Conservation (phyloP, 2,797 vertebrate genomes). For the Sibirionetta formosa region DNA sequence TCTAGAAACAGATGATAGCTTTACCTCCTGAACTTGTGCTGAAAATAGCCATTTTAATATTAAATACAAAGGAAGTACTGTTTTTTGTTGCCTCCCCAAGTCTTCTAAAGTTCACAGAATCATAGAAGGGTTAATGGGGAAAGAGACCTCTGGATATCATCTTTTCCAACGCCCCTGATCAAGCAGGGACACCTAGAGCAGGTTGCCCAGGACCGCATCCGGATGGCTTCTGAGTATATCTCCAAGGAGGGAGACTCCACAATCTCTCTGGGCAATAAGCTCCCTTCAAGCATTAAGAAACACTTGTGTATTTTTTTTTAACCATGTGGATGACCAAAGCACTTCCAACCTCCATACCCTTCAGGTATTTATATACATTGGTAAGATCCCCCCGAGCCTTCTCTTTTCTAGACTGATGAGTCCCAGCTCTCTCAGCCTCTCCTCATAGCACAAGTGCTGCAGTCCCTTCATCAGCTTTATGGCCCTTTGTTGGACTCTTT, state of each 20-base stretch:
- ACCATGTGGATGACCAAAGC: no score
- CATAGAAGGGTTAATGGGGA: not conserved
- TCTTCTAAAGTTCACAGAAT: not conserved
- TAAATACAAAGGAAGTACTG: not conserved
- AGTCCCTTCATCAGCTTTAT: not conserved
- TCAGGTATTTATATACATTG: not conserved
- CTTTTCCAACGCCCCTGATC: not conserved
- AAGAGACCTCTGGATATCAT: not conserved
- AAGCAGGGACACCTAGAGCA: not conserved
- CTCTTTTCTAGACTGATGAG: not conserved
- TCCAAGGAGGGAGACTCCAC: not conserved
- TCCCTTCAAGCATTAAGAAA: no score
- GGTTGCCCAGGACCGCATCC: not conserved
- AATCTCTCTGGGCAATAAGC: not conserved
- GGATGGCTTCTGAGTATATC: not conserved
- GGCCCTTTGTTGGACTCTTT: not conserved
- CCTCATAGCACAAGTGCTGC: not conserved
- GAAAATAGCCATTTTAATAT: not conserved
- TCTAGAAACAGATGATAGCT: not conserved
- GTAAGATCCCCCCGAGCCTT: not conserved
- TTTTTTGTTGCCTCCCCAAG: not conserved
- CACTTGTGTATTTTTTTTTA: no score
- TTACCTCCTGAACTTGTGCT: not conserved
- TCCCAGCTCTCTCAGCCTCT: not conserved
- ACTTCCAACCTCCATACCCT: no score